A percentile compares a stretch with the other conserved stretches of the same genome.
These are phyloP conservation scores for Luidia sarsii DNA, from an alignment of 53 echinoderm and acorn worm species.

Conservation along the genomic window DNA sequence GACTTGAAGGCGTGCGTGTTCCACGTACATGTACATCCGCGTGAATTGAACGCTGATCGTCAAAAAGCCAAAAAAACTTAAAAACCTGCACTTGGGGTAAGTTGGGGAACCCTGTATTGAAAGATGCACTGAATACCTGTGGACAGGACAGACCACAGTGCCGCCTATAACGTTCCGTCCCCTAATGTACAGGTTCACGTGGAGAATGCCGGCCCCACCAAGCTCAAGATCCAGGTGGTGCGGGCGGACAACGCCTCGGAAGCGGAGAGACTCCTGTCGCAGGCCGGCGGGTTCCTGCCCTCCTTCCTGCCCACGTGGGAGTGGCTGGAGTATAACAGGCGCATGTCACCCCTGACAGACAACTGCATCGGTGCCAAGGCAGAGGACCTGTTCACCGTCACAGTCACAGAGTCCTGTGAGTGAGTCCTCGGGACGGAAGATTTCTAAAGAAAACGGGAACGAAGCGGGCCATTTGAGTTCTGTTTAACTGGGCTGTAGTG, in stretches of 20 bases:
- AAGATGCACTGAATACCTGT: neutral
- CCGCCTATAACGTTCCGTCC: too few relatives aligned
- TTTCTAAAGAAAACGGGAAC: too few relatives aligned
- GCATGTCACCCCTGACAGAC: constrained; percentile 4
- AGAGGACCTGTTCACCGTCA: neutral
- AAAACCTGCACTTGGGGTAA: neutral
- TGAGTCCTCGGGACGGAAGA: too few relatives aligned
- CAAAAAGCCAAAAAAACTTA: neutral
- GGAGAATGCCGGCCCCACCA: neutral
- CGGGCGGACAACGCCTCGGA: neutral
- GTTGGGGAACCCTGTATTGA: neutral
- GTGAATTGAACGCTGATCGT: too few relatives aligned
- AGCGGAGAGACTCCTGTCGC: neutral
- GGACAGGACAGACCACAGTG: neutral
- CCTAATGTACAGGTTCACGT: constrained; percentile 22
- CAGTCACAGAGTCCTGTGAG: constrained; percentile 23
- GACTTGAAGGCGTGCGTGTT: too few relatives aligned
- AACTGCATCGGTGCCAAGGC: constrained; percentile 30
- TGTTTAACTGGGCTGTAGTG: too few relatives aligned
- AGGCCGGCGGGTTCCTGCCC: neutral
- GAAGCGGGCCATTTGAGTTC: too few relatives aligned
- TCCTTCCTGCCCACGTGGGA: constrained; percentile 22
- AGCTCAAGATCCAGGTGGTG: constrained; percentile 6
- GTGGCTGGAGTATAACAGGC: constrained; percentile 1
- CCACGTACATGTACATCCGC: too few relatives aligned